Evolutionary conservation across 2,797 vertebrate genomes (phyloP), one percentile per base, ranked within the genome.

Genomic region (Diplodus puntazzo): DNA sequence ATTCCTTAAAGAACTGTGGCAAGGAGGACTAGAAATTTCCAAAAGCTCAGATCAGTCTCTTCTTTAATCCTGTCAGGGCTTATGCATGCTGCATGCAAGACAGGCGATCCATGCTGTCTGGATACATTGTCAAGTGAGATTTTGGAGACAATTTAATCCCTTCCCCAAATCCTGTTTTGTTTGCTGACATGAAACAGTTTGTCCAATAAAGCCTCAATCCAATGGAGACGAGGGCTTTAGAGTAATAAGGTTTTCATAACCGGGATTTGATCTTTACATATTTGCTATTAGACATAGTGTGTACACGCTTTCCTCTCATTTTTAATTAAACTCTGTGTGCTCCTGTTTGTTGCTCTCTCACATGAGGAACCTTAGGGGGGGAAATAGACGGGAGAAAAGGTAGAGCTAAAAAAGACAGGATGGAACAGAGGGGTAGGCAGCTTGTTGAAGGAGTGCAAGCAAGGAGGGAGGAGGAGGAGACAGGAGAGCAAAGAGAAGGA

Each of bases 121-220:
- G 81, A 82, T 89, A 83, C 88, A 83, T 90, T 90, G 88, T 92
- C 85, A 82, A 89, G 79, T 78, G 83, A 88, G 87, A 89, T 89
- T 91, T 86, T 81, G 81, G 88, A 93, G 90, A 91, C 88, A 84
- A 78, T 90, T 91, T 90, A 93, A 91, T 92, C 92, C 91, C 69
- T 83, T 57, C 72, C 77, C 64, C 27, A 84, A 89, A 89, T 89
- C 89, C 88, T 88, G 88, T 92, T 92, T 87, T 90, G 90, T 94
- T 94, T 90, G 90, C 89, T 75, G 87, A 92, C 89, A 88, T 90
- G 87, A 91, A 91, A 88, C 87, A 81, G 77, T 90, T 88, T 91
- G 88, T 88, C 86, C 83, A 90, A 86, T 87, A 83, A 90, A 89
- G 87, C 81, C 82, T 79, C 76, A 77, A 80, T 86, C 85, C 88